Conservation (phyloP, 2,888 invertebrate genomes). For the Lysandra bellargus region DNA sequence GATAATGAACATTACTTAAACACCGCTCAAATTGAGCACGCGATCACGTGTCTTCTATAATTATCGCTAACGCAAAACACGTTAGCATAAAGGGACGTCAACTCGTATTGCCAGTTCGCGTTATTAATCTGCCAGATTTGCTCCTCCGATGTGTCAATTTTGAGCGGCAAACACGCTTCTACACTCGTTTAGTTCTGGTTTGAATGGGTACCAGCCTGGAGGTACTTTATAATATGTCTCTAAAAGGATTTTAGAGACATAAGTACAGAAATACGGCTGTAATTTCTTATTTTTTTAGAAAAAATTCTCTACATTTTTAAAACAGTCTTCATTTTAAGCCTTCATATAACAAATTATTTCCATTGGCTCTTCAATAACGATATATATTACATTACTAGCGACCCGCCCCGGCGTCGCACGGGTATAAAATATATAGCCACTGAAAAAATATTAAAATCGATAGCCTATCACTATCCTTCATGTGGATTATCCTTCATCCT, state of each 20-base stretch:
- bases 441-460: too few species aligned
- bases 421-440: too few species aligned
- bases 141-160: conserved; percentile 16
- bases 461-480: too few species aligned
- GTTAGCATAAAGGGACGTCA: conserved; percentile 37
- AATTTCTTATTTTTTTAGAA: too few species aligned
- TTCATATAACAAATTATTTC: not conserved
- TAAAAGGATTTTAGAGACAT: too few species aligned
- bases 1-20: conserved; percentile 32
- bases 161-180: not conserved
- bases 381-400: not conserved
- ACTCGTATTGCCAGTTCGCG: conserved; percentile 35
- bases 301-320: too few species aligned
- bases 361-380: not conserved
- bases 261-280: too few species aligned
- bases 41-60: conserved; percentile 50
- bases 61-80: conserved; percentile 47
- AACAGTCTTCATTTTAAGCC: not conserved
- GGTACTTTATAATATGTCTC: too few species aligned
- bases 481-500: too few species aligned
- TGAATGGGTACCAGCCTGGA: not conserved
- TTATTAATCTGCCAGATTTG: conserved; percentile 29
- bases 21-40: conserved; percentile 33
- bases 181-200: conserved; percentile 8
- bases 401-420: too few species aligned